Conservation (phyloP, 2,113 vertebrate genomes). For the Illadopsis cleaveri region DNA sequence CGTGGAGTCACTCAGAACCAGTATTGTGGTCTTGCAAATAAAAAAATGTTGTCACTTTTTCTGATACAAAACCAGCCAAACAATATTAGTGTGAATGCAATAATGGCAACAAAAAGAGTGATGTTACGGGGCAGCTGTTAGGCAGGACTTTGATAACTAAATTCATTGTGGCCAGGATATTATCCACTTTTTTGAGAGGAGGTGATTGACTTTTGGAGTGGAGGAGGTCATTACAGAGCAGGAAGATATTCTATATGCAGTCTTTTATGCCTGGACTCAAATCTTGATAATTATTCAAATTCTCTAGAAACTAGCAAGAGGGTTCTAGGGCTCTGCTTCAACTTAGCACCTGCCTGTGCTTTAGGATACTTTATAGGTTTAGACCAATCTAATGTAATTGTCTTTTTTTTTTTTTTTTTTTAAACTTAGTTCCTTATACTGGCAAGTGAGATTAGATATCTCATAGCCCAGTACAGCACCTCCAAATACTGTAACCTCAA, state of each 20-base stretch:
- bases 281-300: background rate
- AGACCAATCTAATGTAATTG: background rate
- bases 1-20: background rate
- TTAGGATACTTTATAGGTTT: background rate
- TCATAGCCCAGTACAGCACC: background rate
- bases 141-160: background rate
- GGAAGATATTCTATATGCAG: background rate
- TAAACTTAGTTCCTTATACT: background rate
- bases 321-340: background rate
- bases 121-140: background rate
- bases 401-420: background rate
- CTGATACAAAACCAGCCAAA: background rate
- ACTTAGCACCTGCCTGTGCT: background rate
- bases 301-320: background rate
- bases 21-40: background rate
- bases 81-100: background rate
- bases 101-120: background rate
- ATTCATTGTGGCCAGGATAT: background rate
- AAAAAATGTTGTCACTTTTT: background rate
- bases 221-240: background rate
- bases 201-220: background rate
- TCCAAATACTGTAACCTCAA: background rate
- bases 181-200: background rate
- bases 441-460: background rate
- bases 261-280: background rate